A percentile compares a stretch with the other conserved stretches of the same genome.
Conservation (phyloP, 2,888 invertebrate species). For the Euzetes globulus region DNA sequence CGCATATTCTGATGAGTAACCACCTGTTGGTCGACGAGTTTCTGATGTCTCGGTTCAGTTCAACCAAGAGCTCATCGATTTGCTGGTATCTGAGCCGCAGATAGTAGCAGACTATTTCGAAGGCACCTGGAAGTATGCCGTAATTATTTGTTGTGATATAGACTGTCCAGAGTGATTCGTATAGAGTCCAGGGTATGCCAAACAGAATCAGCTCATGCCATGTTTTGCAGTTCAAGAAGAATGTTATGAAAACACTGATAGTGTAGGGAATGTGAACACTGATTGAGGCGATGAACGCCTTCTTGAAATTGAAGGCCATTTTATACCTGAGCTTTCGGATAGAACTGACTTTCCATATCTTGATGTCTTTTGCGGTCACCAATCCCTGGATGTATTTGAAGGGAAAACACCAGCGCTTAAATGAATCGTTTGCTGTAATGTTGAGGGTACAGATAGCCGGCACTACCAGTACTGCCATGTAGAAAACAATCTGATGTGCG, state of each 20-base stretch:
- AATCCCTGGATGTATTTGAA: constrained; percentile 3
- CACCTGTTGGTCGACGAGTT: neutral
- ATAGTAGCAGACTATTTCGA: constrained; percentile 1
- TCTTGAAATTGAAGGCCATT: neutral
- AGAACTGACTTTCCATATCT: neutral
- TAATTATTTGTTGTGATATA: neutral
- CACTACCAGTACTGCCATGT: neutral
- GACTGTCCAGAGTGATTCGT: neutral
- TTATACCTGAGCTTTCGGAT: neutral
- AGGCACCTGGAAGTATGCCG: neutral
- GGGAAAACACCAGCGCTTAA: neutral
- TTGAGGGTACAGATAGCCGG: neutral
- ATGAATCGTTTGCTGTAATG: neutral
- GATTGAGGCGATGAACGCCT: neutral
- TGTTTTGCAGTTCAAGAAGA: neutral
- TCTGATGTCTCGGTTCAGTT: neutral
- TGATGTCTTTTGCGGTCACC: neutral
- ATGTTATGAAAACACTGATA: neutral
- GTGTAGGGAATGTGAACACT: constrained; percentile 8
- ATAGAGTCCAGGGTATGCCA: neutral
- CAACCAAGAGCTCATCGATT: neutral
- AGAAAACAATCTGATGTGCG: constrained; percentile 4
- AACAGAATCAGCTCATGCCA: neutral
- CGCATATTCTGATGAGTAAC: too few species aligned
- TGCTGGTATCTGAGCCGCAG: neutral